These are phyloP conservation scores for Crocuta crocuta DNA, from an alignment of 2,113 vertebrate genomes.

Conservation along the genomic window DNA sequence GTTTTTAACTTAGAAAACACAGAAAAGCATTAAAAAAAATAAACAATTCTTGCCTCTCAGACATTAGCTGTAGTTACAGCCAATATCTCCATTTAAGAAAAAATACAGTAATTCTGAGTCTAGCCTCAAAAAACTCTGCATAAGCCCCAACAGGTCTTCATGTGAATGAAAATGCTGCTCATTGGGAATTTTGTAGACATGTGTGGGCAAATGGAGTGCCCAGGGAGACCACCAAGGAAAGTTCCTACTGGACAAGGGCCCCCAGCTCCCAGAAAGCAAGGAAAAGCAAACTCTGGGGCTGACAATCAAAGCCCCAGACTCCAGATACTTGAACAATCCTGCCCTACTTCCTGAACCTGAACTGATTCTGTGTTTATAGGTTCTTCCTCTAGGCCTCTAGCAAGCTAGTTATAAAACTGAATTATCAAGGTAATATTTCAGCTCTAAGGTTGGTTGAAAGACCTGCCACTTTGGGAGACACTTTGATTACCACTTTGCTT, in stretches of 20 bases:
- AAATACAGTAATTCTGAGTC: slow-evolving; percentile 9
- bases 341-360: background rate
- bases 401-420: slow-evolving; percentile 21
- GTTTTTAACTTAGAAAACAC: slow-evolving; percentile 6
- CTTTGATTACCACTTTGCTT: background rate
- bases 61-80: background rate
- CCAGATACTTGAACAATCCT: background rate
- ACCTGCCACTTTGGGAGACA: background rate
- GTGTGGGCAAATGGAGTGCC: background rate
- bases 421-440: background rate
- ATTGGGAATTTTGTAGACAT: background rate
- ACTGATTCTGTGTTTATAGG: background rate
- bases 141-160: background rate
- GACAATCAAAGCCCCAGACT: background rate
- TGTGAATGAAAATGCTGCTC: background rate
- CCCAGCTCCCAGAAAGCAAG: background rate
- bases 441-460: background rate
- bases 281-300: background rate
- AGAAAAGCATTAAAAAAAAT: slow-evolving; percentile 2
- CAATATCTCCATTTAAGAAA: slow-evolving; percentile 48
- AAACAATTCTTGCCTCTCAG: slow-evolving; percentile 13
- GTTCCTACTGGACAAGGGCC: background rate
- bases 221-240: background rate
- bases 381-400: background rate
- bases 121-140: background rate